Conservation (phyloP, 2,888 invertebrate genomes). For the Danaus chrysippus region DNA sequence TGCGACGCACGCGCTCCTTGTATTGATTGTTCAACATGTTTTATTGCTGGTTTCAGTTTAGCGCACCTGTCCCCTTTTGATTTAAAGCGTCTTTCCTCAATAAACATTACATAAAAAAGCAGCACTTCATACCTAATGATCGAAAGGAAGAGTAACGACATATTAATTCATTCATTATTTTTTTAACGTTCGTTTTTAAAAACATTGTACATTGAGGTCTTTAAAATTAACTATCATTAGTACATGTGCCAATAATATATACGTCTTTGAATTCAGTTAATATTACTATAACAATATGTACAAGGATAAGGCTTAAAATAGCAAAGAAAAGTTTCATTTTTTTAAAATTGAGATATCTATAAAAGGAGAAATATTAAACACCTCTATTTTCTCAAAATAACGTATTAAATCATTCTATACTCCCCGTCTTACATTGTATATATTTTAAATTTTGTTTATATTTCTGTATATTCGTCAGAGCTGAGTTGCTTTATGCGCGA, state of each 20-base stretch:
- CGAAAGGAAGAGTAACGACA: conserved; percentile 11
- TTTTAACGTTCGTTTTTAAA: not conserved
- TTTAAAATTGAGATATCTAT: no score
- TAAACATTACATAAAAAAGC: conserved; percentile 19
- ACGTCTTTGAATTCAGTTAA: no score
- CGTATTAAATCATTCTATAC: no score
- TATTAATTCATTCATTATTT: not conserved
- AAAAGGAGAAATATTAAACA: no score
- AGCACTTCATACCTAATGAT: conserved; percentile 10
- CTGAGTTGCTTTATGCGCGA: conserved; percentile 48
- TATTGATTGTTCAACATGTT: conserved; percentile 43
- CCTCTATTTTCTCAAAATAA: no score
- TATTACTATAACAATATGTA: no score
- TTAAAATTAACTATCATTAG: not conserved
- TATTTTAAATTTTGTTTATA: not conserved
- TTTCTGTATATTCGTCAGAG: conserved; percentile 18
- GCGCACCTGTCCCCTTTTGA: conserved; percentile 27
- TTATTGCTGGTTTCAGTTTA: conserved; percentile 31
- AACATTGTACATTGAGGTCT: not conserved
- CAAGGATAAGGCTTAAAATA: no score
- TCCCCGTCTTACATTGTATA: not conserved
- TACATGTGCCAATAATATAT: not conserved
- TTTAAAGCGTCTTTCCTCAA: conserved; percentile 28
- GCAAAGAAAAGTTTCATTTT: no score
- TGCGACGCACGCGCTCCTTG: conserved; percentile 52